Evolutionary conservation across 2,888 invertebrate genomes (phyloP), one percentile per base, ranked within the genome.

Genomic region (Girardia tigrina): DNA sequence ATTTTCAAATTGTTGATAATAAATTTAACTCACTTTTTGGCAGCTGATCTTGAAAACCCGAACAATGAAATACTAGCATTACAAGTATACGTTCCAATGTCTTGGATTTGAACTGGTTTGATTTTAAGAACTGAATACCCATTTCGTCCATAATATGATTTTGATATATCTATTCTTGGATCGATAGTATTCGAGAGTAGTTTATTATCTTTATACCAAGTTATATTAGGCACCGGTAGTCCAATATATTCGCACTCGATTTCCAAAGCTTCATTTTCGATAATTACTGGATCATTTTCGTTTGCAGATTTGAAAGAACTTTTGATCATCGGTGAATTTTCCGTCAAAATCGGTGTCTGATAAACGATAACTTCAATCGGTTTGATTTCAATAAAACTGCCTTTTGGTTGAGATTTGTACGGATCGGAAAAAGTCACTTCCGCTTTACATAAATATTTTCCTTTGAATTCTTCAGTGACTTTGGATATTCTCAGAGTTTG

Each of bases 371-470:
- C 74, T 6, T 42, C 28, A 36, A 74, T 74, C 28, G 74, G 42
- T 28, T 70, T 26, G 2, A 74, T 20, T 56, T 74, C 74, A 8
- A 74, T 74, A 29, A 74, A 74, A 36, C 56, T 69, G 1, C 26
- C 26, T 56, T 28, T 6, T 23, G 56, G 56, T 26, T 42, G 56
- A 23, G 26, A 1, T 26, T 74, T 29, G 16, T 69, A 42, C 23
- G 6, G 56, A 8, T 12, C 4, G 23, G n/a, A 6, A n/a, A 56
- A 56, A 70, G 42, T 26, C 26, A 74, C 74, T 69, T 74, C 74
- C 1, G 74, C 74, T 29, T 74, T 74, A 36, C 74, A 74, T 6
- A 74, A 16, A 28, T 74, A 74, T 26, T 74, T 42, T 20, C 74
- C 74, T 2, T 27, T 8, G 23, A 26, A 74, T 20, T 56, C 6